Conservation (phyloP, 2,888 invertebrate genomes). For the Branchellion lobata region DNA sequence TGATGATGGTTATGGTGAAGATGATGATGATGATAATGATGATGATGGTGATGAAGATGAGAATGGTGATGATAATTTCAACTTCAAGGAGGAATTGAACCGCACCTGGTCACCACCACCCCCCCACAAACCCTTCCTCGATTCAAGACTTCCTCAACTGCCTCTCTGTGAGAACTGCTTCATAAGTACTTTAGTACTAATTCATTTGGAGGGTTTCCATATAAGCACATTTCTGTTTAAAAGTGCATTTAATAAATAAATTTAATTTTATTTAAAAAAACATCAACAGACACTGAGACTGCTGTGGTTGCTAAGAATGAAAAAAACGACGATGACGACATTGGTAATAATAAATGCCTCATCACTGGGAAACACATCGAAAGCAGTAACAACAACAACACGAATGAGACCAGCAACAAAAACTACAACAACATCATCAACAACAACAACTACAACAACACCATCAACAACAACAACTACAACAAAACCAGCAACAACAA, state of each 20-base stretch:
- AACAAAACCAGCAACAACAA: constrained; percentile 2
- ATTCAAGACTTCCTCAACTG: not conserved
- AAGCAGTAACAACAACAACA: not conserved
- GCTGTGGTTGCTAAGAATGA: too few relatives aligned
- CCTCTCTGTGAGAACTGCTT: not conserved
- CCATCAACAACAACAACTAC: not conserved
- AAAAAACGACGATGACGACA: too few relatives aligned
- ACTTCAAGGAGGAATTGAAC: not conserved
- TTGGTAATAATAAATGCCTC: too few relatives aligned
- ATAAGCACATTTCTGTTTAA: too few relatives aligned
- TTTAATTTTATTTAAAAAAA: too few relatives aligned
- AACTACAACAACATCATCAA: not conserved
- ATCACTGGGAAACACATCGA: too few relatives aligned
- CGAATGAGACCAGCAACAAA: not conserved
- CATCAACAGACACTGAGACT: too few relatives aligned
- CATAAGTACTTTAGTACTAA: not conserved
- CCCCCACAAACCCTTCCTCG: constrained; percentile 3
- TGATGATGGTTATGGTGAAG: too few relatives aligned
- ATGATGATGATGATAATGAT: constrained; percentile 54
- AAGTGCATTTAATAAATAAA: too few relatives aligned
- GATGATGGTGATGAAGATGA: not conserved
- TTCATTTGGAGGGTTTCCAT: too few relatives aligned
- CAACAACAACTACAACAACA: not conserved
- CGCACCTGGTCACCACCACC: not conserved
- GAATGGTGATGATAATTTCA: too few relatives aligned